Evolutionary conservation across 1,140 invertebrate species (phyloP), one percentile per base, ranked within the genome.

Genomic region (Melanaphis sacchari): DNA sequence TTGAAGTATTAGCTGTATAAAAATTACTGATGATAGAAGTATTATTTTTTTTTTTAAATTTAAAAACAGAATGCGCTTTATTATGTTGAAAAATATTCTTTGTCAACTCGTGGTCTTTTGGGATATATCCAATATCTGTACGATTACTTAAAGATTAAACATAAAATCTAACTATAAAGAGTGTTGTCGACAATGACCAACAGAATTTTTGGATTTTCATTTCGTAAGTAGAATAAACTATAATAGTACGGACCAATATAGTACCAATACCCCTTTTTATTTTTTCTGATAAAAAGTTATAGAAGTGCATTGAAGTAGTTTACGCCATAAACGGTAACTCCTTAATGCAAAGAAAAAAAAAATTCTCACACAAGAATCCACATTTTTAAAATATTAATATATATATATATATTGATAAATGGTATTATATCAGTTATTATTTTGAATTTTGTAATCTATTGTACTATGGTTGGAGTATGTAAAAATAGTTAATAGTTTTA

Each of bases 181-280:
- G 54, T n/a, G 88, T 54, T 38, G 88, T 89, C 36, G 36, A 31
- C 36, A 11, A 52, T 54, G 36, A 40, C 36, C 88, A 54, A 89
- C 88, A 38, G 36, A 49, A 89, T 89, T 89, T 89, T 54, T 26
- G 49, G 88, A 89, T 54, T 89, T 89, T 54, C 88, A 54, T 89
- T 49, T 38, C 88, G 36, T 89, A 54, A 89, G 88, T 89, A 89
- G 36, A 36, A 89, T 36, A 54, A 89, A 89, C 88, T 49, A 89
- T 89, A 89, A n/a, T n/a, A 89, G 88, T 89, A 54, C 49, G n/a
- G 22, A 3, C 36, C 46, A 18, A 49, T 31, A 22, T 26, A 36
- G 24, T 26, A 24, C 49, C 21, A n/a, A 36, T 46, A 49, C 24
- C 49, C 9, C 0, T 26, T 38, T 38, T 54, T 54, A 9, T 38